These are phyloP conservation scores for Brachymystax lenok DNA, from an alignment of 2,797 vertebrate genomes.

Conservation along the genomic window DNA sequence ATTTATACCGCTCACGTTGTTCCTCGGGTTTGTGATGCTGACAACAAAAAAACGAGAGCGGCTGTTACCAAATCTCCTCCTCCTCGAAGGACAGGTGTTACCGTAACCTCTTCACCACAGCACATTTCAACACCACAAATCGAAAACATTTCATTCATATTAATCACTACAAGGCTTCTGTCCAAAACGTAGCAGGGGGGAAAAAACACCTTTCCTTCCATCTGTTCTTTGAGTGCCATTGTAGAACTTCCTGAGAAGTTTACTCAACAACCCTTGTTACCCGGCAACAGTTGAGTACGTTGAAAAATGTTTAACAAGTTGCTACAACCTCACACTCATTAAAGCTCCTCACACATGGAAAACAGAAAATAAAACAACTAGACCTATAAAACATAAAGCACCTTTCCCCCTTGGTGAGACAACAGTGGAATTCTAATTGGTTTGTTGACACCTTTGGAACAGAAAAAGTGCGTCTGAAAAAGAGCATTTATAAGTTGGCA, in stretches of 20 bases:
- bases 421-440: constrained; percentile 18
- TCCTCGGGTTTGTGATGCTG: neutral
- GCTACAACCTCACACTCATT: constrained; percentile 20
- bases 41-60: neutral
- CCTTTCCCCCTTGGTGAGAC: constrained; percentile 8
- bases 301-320: constrained; percentile 24
- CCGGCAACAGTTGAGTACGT: neutral
- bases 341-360: constrained; percentile 12
- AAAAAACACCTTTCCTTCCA: too few relatives aligned
- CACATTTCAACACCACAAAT: neutral
- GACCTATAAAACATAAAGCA: constrained; percentile 1
- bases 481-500: neutral
- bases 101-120: neutral
- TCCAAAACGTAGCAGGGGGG: too few relatives aligned
- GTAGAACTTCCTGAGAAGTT: constrained; percentile 1
- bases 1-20: neutral
- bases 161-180: neutral
- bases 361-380: constrained; percentile 12
- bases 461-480: constrained; percentile 6
- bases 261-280: neutral
- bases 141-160: neutral
- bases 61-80: neutral
- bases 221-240: neutral
- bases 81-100: neutral
- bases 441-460: constrained; percentile 20